phyloP scores from a whole-genome alignment of 2,113 vertebrate species.

The Tretioscincus oriximinensis region DNA sequence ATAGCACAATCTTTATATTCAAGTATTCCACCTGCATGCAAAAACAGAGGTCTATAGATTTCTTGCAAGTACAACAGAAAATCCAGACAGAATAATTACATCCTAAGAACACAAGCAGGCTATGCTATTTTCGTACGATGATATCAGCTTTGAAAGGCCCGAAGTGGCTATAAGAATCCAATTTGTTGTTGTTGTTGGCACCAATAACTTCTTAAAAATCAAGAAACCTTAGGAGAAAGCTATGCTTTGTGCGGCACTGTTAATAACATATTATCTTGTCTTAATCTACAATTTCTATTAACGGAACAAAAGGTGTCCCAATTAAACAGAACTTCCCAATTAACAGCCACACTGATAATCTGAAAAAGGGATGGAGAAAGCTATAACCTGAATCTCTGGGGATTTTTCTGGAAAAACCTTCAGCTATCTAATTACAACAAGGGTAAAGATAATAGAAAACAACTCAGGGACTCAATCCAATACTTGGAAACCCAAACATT shows the following conservation, averaged over 20 bases:
- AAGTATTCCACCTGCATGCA: slow-evolving; percentile 9
- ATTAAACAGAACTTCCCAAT: slow-evolving; percentile 55
- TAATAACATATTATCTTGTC: slow-evolving; percentile 41
- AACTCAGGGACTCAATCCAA: background rate
- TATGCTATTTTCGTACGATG: background rate
- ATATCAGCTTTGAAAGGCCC: background rate
- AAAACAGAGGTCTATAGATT: background rate
- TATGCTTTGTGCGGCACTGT: slow-evolving; percentile 39
- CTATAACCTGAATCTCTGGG: background rate
- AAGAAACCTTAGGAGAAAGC: background rate
- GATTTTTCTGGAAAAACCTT: slow-evolving; percentile 20
- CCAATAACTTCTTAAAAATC: slow-evolving; percentile 36
- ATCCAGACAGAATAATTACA: background rate
- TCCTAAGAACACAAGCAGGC: background rate
- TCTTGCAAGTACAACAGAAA: background rate
- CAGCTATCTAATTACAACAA: slow-evolving; percentile 40
- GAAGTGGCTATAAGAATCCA: background rate
- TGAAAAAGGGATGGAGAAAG: slow-evolving; percentile 24
- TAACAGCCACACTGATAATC: slow-evolving; percentile 42
- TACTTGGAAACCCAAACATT: slow-evolving; percentile 5
- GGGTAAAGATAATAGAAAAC: slow-evolving; percentile 30
- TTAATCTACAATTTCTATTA: slow-evolving; percentile 41
- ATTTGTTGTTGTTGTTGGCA: too few species aligned
- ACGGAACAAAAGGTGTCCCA: slow-evolving; percentile 45
- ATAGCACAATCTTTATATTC: background rate